A percentile compares a stretch with the other conserved stretches of the same genome.
Conservation (phyloP, 2,797 vertebrate species). For the Discoglossus pictus region DNA sequence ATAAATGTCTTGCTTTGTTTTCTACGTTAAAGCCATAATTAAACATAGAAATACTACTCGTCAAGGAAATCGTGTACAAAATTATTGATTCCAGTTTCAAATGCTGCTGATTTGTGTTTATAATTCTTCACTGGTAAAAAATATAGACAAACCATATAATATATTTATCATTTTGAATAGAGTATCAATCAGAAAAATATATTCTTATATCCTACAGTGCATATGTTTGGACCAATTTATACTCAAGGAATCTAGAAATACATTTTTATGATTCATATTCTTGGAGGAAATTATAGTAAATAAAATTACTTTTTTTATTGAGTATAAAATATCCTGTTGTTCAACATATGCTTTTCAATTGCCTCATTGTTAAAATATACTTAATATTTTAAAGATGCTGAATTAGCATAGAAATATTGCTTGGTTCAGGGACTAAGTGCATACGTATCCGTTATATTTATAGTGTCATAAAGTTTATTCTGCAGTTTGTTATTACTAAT, state of each 20-base stretch:
- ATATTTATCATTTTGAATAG: too few species aligned
- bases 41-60: constrained; percentile 47
- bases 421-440: constrained; percentile 71
- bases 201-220: too few species aligned
- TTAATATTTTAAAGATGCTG: constrained; percentile 68
- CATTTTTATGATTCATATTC: constrained; percentile 71
- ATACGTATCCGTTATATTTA: constrained; percentile 69
- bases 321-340: constrained; percentile 71
- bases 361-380: constrained; percentile 69
- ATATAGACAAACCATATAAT: constrained; percentile 34
- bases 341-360: constrained; percentile 69
- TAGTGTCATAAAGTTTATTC: constrained; percentile 66
- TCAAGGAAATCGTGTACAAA: constrained; percentile 40
- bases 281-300: constrained; percentile 65
- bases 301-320: constrained; percentile 69
- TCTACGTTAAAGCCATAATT: constrained; percentile 50
- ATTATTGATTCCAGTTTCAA: constrained; percentile 51
- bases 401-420: constrained; percentile 71
- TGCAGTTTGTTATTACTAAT: too few species aligned
- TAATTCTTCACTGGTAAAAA: not conserved
- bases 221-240: too few species aligned
- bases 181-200: too few species aligned
- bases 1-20: constrained; percentile 52
- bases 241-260: too few species aligned
- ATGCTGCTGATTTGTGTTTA: constrained; percentile 13